Base-by-base conservation (phyloP, 2,113 vertebrate species). In the Serilophus lunatus region DNA sequence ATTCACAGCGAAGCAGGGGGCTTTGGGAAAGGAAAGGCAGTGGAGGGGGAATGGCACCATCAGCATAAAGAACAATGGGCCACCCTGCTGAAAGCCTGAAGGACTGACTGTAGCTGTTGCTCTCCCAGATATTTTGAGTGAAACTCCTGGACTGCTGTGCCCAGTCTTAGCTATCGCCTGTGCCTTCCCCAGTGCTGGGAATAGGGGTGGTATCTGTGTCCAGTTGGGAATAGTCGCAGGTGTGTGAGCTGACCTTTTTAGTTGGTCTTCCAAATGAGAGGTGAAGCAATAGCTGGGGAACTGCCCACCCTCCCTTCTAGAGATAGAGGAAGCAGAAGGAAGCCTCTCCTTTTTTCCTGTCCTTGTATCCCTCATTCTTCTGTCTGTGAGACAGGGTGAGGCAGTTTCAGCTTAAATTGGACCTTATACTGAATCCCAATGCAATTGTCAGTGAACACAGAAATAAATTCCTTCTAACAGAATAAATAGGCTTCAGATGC, bases 401-500 rank as follows among this genome's bases (percentile, higher is more conserved):
- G 40, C 35, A 26, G 0, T 64, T 85, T 85, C 57, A 82, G 0
- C 31, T 84, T 81, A 69, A 74, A 74, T 33, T 77, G 42, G 56
- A 90, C 18, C 26, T 82, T 71, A 76, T 63, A n/a, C 33, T 79
- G 57, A 50, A 93, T 63, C 49, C 35, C 72, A 69, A 38, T 17
- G n/a, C 49, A 35, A 47, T 8, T 88, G 63, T 47, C 88, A 89
- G 66, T n/a, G 82, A 90, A 69, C 35, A 76, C 0, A 3, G 65
- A 85, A 80, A 82, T 31, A 76, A 92, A 88, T 69, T 64, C 76
- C 56, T 79, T 90, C 70, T 72, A 88, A 72, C 53, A 47, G 49
- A 82, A 36, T 31, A 56, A 63, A 75, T 36, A 72, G 63, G 45
- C 50, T 93, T 91, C 82, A 69, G 71, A 36, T 57, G 49, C 45